Conservation (phyloP, 2,888 invertebrate genomes). For the Phlogophora meticulosa region DNA sequence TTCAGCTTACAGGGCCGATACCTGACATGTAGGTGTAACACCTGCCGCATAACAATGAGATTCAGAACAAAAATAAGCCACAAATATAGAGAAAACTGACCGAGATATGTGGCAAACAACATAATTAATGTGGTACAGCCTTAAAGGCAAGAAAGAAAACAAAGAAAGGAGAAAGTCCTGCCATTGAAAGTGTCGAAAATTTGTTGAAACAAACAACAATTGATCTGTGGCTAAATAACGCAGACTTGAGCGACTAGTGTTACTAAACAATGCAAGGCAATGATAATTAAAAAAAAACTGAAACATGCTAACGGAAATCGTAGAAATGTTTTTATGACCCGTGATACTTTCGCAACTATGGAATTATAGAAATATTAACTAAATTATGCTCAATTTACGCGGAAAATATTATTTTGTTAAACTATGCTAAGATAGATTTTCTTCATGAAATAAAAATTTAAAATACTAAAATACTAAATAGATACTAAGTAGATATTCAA, state of each 20-base stretch:
- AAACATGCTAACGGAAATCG: slow-evolving; percentile 36
- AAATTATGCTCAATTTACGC: not conserved
- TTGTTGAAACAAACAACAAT: slow-evolving; percentile 57
- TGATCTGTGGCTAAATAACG: slow-evolving; percentile 43
- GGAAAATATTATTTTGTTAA: not conserved
- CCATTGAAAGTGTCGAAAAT: slow-evolving; percentile 50
- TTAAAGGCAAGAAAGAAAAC: slow-evolving; percentile 44
- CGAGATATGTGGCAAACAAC: slow-evolving; percentile 31
- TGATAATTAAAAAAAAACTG: slow-evolving; percentile 26
- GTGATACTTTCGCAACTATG: slow-evolving; percentile 36
- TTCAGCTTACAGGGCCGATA: slow-evolving; percentile 22
- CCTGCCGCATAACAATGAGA: slow-evolving; percentile 57
- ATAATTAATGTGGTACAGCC: slow-evolving; percentile 47
- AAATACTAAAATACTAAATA: not conserved
- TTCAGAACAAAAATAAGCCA: slow-evolving; percentile 31
- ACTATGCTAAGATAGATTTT: not conserved
- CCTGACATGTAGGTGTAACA: slow-evolving; percentile 15
- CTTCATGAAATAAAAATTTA: not conserved
- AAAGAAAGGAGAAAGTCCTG: slow-evolving; percentile 72
- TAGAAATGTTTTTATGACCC: slow-evolving; percentile 32
- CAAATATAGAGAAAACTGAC: slow-evolving; percentile 33
- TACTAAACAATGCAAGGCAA: slow-evolving; percentile 27
- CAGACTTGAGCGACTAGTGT: slow-evolving; percentile 3
- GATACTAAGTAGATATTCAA: not conserved
- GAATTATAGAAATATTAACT: slow-evolving; percentile 6